Conservation (phyloP, 2,888 invertebrate genomes). For the Parnassius mnemosyne region DNA sequence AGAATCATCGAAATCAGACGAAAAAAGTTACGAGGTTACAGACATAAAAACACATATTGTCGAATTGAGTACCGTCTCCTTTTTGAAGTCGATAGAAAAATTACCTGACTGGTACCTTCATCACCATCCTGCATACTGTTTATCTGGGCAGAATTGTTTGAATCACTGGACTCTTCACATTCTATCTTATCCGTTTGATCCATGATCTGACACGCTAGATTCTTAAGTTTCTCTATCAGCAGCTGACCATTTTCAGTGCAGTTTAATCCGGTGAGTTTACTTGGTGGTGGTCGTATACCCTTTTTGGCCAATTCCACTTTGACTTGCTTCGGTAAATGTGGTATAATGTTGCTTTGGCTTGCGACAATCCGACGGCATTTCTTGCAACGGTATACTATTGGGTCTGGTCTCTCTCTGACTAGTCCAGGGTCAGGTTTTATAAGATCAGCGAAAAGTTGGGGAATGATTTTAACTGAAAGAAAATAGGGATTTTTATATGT, state of each 20-base stretch:
- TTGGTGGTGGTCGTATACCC: slow-evolving; percentile 64
- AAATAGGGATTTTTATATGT: background rate
- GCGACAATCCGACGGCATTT: slow-evolving; percentile 92
- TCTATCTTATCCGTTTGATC: slow-evolving; percentile 35
- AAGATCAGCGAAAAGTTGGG: slow-evolving; percentile 87
- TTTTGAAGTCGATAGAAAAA: background rate
- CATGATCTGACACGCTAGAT: slow-evolving; percentile 60
- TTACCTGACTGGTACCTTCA: slow-evolving; percentile 51
- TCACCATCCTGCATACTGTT: slow-evolving; percentile 38
- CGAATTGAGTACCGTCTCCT: too few relatives aligned
- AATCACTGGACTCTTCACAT: slow-evolving; percentile 38
- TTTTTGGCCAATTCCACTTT: slow-evolving; percentile 63
- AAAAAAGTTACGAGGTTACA: too few relatives aligned
- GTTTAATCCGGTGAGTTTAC: slow-evolving; percentile 57
- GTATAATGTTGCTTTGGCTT: slow-evolving; percentile 87
- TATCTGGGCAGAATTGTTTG: slow-evolving; percentile 28
- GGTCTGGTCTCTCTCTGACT: slow-evolving; percentile 87
- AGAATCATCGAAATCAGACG: too few relatives aligned
- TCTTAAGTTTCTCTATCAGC: slow-evolving; percentile 64
- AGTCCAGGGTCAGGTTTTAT: slow-evolving; percentile 90
- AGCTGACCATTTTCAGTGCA: slow-evolving; percentile 65
- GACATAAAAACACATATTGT: too few relatives aligned
- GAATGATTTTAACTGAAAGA: slow-evolving; percentile 87
- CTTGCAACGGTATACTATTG: slow-evolving; percentile 90
- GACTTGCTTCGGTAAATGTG: slow-evolving; percentile 79